Evolutionary conservation across 2,113 vertebrate species (phyloP).

Genomic region (Orcinus orca): DNA sequence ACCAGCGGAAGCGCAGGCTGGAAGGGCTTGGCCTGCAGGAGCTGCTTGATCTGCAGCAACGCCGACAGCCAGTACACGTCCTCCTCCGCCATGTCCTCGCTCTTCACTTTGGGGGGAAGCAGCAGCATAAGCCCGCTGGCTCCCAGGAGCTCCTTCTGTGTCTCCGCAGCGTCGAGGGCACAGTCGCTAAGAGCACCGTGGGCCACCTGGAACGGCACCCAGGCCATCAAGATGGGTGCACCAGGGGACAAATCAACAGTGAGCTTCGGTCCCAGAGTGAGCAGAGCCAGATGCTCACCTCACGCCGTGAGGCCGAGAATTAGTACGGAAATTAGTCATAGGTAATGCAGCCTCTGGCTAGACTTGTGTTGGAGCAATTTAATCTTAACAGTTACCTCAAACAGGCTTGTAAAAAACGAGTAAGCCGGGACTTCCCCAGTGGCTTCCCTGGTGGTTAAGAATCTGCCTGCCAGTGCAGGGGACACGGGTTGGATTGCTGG

Average conservation of each 20-base stretch:
- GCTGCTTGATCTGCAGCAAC: conserved; percentile 92
- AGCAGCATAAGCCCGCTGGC: conserved; percentile 89
- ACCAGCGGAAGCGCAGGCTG: conserved; percentile 88
- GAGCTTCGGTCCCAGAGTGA: background rate
- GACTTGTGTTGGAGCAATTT: background rate
- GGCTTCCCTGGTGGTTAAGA: no score
- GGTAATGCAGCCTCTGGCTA: background rate
- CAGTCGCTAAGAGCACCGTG: conserved; percentile 84
- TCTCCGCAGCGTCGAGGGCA: conserved; percentile 84
- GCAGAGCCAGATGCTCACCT: rapidly evolving
- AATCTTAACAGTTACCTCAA: background rate
- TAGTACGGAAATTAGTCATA: background rate
- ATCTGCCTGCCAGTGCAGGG: no score
- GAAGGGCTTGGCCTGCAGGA: conserved; percentile 92
- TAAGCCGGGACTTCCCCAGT: no score
- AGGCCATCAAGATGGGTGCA: background rate
- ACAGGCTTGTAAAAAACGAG: no score
- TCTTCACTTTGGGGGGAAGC: conserved; percentile 82
- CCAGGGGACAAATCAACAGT: no score
- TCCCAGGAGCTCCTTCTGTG: conserved; percentile 88
- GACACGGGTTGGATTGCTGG: no score
- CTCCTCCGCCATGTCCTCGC: conserved; percentile 77
- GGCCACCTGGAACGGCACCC: conserved; percentile 80
- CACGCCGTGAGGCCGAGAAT: background rate
- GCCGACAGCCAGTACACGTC: conserved; percentile 92